Percentiles rank a stretch among this genome's conserved stretches.
phyloP scores from a whole-genome alignment of 2,797 vertebrate species.

The Phoxinus dragarum region DNA sequence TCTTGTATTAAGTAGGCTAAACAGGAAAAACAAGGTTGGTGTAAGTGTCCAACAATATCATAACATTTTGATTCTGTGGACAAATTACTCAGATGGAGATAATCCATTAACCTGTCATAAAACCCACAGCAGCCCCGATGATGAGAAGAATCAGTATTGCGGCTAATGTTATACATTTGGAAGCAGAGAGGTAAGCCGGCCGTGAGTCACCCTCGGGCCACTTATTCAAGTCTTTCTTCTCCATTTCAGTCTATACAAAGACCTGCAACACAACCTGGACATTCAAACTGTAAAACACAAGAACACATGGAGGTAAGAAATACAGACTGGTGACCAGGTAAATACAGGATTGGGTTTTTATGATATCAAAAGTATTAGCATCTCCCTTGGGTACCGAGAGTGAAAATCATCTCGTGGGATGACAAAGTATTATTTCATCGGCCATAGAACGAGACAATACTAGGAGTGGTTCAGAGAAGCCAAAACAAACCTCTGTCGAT shows the following conservation, averaged over 20 bases:
- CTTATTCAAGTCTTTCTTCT: constrained; percentile 70
- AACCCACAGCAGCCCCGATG: constrained; percentile 71
- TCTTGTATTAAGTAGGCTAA: constrained; percentile 81
- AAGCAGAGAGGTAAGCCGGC: constrained; percentile 59
- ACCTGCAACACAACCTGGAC: constrained; percentile 54
- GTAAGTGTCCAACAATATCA: background rate
- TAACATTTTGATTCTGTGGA: background rate
- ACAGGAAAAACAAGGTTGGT: constrained; percentile 26
- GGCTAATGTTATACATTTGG: constrained; percentile 63
- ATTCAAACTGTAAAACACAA: constrained; percentile 60
- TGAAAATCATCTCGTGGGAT: constrained; percentile 36
- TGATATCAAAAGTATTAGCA: background rate
- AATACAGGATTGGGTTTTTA: constrained; percentile 1
- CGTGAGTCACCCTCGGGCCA: constrained; percentile 64
- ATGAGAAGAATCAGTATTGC: constrained; percentile 73
- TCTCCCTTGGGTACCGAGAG: background rate
- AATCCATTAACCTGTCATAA: constrained; percentile 63
- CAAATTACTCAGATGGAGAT: background rate
- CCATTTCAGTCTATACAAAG: constrained; percentile 71
- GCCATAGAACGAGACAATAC: constrained; percentile 7
- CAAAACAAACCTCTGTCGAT: background rate
- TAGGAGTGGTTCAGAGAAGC: constrained; percentile 29
- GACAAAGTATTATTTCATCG: constrained; percentile 8
- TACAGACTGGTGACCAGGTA: background rate
- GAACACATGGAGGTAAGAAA: constrained; percentile 11